These are phyloP conservation scores for Epinephelus awoara DNA, from an alignment of 2,797 vertebrate species.

Conservation along the genomic window DNA sequence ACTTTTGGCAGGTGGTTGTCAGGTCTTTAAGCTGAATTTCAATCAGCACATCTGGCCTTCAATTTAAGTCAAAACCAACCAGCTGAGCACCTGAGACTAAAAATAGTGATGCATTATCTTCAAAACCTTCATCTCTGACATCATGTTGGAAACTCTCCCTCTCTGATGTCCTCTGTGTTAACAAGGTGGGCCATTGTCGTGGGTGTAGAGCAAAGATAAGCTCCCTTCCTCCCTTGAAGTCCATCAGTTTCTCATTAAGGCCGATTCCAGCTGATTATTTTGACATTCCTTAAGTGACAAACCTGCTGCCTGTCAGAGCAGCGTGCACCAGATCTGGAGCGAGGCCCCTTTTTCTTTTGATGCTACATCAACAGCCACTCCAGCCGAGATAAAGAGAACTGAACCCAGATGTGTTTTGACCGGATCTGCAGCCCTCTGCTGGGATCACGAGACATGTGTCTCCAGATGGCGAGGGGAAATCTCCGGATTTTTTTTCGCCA, in stretches of 20 bases:
- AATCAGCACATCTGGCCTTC: slow-evolving; percentile 10
- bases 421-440: slow-evolving; percentile 39
- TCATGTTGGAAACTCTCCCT: slow-evolving; percentile 22
- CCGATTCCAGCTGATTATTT: slow-evolving; percentile 56
- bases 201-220: slow-evolving; percentile 18
- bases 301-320: slow-evolving; percentile 43
- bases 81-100: slow-evolving; percentile 17
- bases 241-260: slow-evolving; percentile 64
- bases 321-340: slow-evolving; percentile 22
- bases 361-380: slow-evolving; percentile 63
- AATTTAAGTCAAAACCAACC: slow-evolving; percentile 6
- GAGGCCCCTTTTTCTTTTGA: slow-evolving; percentile 61
- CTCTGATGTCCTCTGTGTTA: slow-evolving; percentile 35
- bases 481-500: slow-evolving; percentile 29
- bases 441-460: slow-evolving; percentile 65
- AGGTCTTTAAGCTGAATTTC: no score
- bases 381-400: slow-evolving; percentile 59
- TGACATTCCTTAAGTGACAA: slow-evolving; percentile 56
- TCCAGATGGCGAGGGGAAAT: slow-evolving; percentile 64
- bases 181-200: slow-evolving; percentile 10
- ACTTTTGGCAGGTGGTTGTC: no score
- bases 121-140: neutral
- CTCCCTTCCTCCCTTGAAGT: slow-evolving; percentile 48
- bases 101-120: slow-evolving; percentile 13
- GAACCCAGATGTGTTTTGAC: slow-evolving; percentile 73